A percentile compares a stretch with the other conserved stretches of the same genome.
Conservation (phyloP, 1,140 invertebrate species). For the Trachelipus rathkii region DNA sequence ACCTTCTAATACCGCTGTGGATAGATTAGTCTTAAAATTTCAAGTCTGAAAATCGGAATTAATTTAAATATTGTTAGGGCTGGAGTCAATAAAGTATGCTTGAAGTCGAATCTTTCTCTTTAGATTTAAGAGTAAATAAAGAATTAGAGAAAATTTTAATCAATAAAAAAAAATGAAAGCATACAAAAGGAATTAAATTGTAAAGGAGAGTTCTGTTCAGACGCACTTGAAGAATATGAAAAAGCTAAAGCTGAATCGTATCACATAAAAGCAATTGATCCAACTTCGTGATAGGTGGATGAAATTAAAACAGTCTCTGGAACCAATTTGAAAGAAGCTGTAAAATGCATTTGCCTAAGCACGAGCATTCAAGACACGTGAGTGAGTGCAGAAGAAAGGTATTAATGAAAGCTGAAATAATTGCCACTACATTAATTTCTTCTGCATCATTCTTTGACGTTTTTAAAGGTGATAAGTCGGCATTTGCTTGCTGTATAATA, state of each 20-base stretch:
- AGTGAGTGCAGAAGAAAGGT: conserved; percentile 51
- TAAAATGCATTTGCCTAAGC: conserved; percentile 25
- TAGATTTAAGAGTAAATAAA: conserved; percentile 23
- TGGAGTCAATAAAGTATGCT: conserved; percentile 27
- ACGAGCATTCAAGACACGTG: conserved; percentile 39
- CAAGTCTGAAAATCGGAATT: conserved; percentile 46
- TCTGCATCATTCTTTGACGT: conserved; percentile 45
- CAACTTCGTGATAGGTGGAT: conserved; percentile 31
- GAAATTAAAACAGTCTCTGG: conserved; percentile 30
- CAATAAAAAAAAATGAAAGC: conserved; percentile 21
- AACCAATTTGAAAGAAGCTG: conserved; percentile 38
- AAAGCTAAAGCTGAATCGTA: conserved; percentile 33
- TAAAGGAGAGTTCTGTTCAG: conserved; percentile 20
- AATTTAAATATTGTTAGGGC: conserved; percentile 37
- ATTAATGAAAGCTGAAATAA: conserved; percentile 59
- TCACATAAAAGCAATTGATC: conserved; percentile 39
- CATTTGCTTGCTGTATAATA: conserved; percentile 77
- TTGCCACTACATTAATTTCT: conserved; percentile 64
- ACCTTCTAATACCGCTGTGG: conserved; percentile 76
- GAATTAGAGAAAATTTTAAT: neutral
- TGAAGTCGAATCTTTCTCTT: conserved; percentile 28
- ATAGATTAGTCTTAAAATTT: conserved; percentile 62
- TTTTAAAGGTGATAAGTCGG: conserved; percentile 50
- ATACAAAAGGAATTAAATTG: conserved; percentile 31
- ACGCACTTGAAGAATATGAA: conserved; percentile 30